Evolutionary conservation across 2,113 vertebrate species (phyloP).

Genomic region (Eonycteris spelaea): DNA sequence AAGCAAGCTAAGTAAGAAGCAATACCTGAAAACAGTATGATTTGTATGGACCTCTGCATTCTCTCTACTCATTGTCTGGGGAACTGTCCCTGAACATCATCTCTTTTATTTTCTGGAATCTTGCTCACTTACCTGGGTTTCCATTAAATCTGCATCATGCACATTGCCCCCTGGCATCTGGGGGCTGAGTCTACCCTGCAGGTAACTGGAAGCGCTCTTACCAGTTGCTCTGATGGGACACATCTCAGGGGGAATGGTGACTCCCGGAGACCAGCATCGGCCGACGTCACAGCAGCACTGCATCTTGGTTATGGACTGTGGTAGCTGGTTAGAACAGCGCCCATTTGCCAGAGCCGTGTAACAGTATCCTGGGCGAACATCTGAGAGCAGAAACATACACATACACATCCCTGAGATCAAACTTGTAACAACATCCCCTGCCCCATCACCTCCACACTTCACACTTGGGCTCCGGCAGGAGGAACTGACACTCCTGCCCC

Average conservation of each 20-base stretch:
- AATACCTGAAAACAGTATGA: neutral
- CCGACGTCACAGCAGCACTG: conserved; percentile 95
- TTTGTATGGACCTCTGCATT: neutral
- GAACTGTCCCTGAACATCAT: neutral
- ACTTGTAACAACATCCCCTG: rapidly evolving
- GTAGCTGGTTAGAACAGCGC: conserved; percentile 91
- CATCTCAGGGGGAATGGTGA: conserved; percentile 86
- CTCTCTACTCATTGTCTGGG: neutral
- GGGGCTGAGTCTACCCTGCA: neutral
- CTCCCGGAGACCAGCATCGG: conserved; percentile 92
- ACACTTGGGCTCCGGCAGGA: neutral
- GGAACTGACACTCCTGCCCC: neutral
- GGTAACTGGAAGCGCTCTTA: conserved; percentile 64
- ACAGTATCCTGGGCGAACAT: conserved; percentile 93
- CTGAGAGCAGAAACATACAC: conserved; percentile 74
- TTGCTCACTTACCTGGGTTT: neutral
- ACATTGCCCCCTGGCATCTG: neutral
- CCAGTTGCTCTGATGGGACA: conserved; percentile 94
- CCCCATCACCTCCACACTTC: neutral
- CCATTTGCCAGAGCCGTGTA: conserved; percentile 89
- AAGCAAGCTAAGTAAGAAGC: neutral
- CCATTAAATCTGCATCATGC: neutral
- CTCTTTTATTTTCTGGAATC: neutral
- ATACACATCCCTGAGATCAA: neutral
- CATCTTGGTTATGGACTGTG: conserved; percentile 89